Base-by-base conservation (phyloP, 2,888 invertebrate species). In the Monoplex corrugatus region DNA sequence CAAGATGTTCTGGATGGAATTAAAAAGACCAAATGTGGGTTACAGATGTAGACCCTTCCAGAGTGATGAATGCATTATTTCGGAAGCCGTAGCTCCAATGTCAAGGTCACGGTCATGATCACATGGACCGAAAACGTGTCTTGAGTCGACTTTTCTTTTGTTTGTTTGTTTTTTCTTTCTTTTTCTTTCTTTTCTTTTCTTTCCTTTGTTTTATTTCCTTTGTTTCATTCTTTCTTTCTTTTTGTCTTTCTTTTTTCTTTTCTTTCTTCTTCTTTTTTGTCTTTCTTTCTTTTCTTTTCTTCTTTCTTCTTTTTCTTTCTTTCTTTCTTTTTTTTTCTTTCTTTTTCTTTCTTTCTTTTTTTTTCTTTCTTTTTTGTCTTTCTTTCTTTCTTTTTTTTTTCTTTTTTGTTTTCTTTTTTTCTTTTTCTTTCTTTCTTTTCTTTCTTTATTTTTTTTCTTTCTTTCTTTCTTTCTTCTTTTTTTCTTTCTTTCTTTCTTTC, bases 151-250 rank as follows among this genome's bases (percentile, higher is more conserved):
- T n/a, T n/a, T n/a, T n/a, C n/a, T n/a, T n/a, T n/a, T n/a, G n/a
- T n/a, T n/a, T n/a, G n/a, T 13, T 83, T 43, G 38, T n/a, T 83
- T 43, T 83, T 44, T 35, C 87, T 40, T 75, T 57, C 75, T 72
- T 43, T 43, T 43, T 82, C 57, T 57, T 16, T 82, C 57, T 63
- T 3, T 63, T 3, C n/a, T n/a, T 72, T 3, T 72, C 72, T 72
- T 6, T 72, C 72, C n/a, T n/a, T n/a, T n/a, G n/a, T n/a, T n/a
- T n/a, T n/a, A n/a, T n/a, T n/a, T n/a, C n/a, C n/a, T n/a, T n/a
- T 72, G 2, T 72, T 35, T 72, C 32, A 35, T 35, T 72, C 32
- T 72, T 35, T 63, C 63, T 63, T 3, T 63, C 63, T 13, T n/a
- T 68, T 3, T 68, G 19, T 68, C 63, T 68, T n/a, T 68, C 63